Evolutionary conservation across 1,140 invertebrate species (phyloP).

Genomic region (Thaumatotibia leucotreta): DNA sequence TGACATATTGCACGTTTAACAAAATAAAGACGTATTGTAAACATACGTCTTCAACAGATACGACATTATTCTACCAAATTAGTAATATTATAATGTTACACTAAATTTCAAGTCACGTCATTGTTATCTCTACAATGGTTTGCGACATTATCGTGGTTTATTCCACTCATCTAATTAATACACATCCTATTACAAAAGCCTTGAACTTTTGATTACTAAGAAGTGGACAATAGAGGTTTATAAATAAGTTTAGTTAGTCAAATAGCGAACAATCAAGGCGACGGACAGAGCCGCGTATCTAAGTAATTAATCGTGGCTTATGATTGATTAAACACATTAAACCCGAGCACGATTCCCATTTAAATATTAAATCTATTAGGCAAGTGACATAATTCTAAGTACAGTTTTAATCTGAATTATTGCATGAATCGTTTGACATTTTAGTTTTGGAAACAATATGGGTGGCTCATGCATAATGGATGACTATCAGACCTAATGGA

Average conservation of each 20-base stretch:
- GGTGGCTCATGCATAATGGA: slow-evolving; percentile 54
- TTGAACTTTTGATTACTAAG: slow-evolving; percentile 69
- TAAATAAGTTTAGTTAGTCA: slow-evolving; percentile 54
- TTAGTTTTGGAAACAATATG: slow-evolving; percentile 64
- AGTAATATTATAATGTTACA: slow-evolving; percentile 29
- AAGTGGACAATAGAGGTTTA: slow-evolving; percentile 67
- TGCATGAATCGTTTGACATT: slow-evolving; percentile 53
- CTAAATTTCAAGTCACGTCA: slow-evolving; percentile 47
- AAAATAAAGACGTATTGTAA: not conserved
- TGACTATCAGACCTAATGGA: slow-evolving; percentile 39
- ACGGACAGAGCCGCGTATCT: slow-evolving; percentile 56
- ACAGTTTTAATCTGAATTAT: slow-evolving; percentile 63
- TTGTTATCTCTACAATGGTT: slow-evolving; percentile 54
- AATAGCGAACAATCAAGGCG: slow-evolving; percentile 51
- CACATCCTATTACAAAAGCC: slow-evolving; percentile 60
- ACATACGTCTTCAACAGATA: not conserved
- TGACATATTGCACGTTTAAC: not conserved
- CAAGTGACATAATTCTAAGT: slow-evolving; percentile 65
- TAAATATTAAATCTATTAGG: slow-evolving; percentile 71
- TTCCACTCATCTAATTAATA: slow-evolving; percentile 69
- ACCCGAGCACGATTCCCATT: slow-evolving; percentile 65
- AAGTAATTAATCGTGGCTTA: slow-evolving; percentile 70
- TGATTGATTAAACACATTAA: slow-evolving; percentile 76
- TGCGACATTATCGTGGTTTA: slow-evolving; percentile 46
- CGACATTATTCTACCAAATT: not conserved